phyloP scores from a whole-genome alignment of 2,888 invertebrate genomes.

The Griposia aprilina region DNA sequence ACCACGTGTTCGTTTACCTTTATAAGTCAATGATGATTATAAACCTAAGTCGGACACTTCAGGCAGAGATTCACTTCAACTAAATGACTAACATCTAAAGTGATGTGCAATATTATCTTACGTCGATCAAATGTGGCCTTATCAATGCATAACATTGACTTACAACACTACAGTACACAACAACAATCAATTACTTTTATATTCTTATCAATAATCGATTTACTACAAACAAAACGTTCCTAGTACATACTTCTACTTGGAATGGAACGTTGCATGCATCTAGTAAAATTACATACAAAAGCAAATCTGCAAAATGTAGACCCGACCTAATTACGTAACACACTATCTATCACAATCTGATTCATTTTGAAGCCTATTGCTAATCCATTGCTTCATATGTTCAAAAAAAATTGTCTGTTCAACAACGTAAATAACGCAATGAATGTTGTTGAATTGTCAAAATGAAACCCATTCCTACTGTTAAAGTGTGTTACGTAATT shows the following conservation, averaged over 20 bases:
- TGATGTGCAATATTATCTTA: constrained; percentile 40
- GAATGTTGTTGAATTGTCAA: no score
- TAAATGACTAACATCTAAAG: not conserved
- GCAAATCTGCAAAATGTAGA: not conserved
- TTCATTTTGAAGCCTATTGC: no score
- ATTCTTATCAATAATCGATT: constrained; percentile 40
- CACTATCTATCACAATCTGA: no score
- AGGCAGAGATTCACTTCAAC: not conserved
- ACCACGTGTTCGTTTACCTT: not conserved
- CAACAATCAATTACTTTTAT: constrained; percentile 32
- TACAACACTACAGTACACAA: constrained; percentile 29
- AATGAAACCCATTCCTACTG: no score
- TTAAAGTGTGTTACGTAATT: no score
- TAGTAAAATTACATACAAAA: not conserved
- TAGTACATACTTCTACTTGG: constrained; percentile 3
- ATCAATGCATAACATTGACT: constrained; percentile 32
- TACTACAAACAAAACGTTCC: constrained; percentile 23
- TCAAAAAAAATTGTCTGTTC: no score
- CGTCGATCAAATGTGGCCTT: constrained; percentile 19
- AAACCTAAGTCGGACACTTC: not conserved
- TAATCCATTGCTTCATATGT: no score
- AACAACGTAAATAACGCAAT: no score
- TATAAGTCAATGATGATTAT: not conserved
- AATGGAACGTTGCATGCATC: not conserved
- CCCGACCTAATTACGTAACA: no score